Percentiles rank a stretch among this genome's conserved stretches.
phyloP scores from a whole-genome alignment of 2,888 invertebrate species.

The Troides helena region DNA sequence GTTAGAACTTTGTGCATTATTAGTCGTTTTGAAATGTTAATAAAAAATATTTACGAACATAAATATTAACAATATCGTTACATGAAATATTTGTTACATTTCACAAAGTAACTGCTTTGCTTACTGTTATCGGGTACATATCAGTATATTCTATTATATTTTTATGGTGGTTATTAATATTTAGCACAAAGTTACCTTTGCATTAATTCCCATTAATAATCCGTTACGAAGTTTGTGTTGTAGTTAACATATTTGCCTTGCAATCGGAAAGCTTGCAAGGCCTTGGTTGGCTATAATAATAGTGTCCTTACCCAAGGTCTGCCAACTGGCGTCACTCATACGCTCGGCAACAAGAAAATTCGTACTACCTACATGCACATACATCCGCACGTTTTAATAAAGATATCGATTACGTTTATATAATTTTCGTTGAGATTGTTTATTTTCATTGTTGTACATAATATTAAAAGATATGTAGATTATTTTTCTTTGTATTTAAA shows the following conservation, averaged over 20 bases:
- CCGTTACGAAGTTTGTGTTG: slow-evolving; percentile 6
- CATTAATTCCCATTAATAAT: slow-evolving; percentile 21
- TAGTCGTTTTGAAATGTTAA: no score
- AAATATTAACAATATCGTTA: background rate
- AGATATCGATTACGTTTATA: background rate
- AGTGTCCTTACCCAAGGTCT: slow-evolving; percentile 73
- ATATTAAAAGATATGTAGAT: no score
- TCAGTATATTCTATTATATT: background rate
- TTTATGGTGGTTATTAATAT: slow-evolving; percentile 9
- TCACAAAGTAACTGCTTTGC: background rate
- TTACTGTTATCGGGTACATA: background rate
- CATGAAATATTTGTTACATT: background rate
- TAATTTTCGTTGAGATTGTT: background rate
- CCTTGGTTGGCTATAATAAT: slow-evolving; percentile 71
- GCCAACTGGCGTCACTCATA: slow-evolving; percentile 68
- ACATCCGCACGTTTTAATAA: slow-evolving; percentile 9
- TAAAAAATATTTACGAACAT: no score
- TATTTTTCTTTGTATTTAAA: no score
- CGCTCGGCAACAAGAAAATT: slow-evolving; percentile 65
- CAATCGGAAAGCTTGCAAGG: slow-evolving; percentile 66
- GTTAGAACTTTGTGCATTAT: no score
- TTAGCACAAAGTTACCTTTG: slow-evolving; percentile 5
- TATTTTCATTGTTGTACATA: background rate
- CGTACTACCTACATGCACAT: slow-evolving; percentile 6
- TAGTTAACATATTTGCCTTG: slow-evolving; percentile 36